A percentile compares a stretch with the other conserved stretches of the same genome.
phyloP scores from a whole-genome alignment of 2,888 invertebrate species.

The Adineta ricciae region DNA sequence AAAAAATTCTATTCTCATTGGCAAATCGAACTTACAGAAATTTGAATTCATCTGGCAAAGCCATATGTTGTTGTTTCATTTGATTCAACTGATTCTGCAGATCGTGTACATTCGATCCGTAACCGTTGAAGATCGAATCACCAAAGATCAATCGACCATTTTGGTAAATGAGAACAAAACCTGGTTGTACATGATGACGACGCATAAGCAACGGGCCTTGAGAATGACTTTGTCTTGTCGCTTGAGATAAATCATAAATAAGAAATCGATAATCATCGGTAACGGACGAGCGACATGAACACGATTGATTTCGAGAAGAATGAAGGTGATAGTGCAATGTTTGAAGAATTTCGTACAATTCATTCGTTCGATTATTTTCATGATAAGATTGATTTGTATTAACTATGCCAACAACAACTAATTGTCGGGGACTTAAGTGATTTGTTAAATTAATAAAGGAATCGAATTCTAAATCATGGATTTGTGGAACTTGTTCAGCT shows the following conservation, averaged over 20 bases:
- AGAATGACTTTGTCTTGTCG: not conserved
- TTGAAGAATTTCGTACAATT: not conserved
- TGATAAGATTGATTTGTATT: not conserved
- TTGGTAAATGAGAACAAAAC: slow-evolving; percentile 17
- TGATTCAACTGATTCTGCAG: not conserved
- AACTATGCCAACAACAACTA: not conserved
- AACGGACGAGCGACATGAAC: not conserved
- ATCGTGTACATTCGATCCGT: not conserved
- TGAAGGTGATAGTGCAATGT: not conserved
- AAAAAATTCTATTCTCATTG: too few relatives aligned
- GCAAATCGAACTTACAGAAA: not conserved
- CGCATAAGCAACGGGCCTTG: not conserved
- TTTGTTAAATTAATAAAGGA: not conserved
- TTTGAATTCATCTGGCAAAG: not conserved
- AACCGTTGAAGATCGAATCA: slow-evolving; percentile 18
- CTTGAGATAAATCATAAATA: not conserved
- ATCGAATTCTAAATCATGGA: slow-evolving; percentile 20
- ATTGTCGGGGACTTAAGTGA: not conserved
- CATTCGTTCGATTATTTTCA: not conserved
- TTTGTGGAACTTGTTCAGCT: not conserved
- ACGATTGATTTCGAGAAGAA: not conserved
- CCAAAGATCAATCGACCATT: slow-evolving; percentile 4
- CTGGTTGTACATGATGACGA: not conserved
- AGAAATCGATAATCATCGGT: slow-evolving; percentile 3
- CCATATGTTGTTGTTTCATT: slow-evolving; percentile 8